Base-by-base conservation (phyloP, 35 echinoderm and acorn worm species). In the Ophioderma brevispina region DNA sequence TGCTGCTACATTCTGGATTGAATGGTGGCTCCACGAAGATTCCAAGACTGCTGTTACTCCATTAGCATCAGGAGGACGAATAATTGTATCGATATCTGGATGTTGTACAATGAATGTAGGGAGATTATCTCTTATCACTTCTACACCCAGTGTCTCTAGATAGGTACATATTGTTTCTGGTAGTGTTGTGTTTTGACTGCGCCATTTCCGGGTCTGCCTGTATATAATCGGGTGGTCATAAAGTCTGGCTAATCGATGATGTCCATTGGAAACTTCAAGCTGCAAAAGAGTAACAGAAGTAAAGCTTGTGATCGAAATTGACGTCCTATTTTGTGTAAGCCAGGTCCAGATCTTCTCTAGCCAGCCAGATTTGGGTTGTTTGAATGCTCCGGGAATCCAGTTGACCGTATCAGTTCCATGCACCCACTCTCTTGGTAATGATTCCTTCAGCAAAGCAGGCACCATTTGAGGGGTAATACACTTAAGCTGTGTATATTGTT, bases 41-140 rank as follows among this genome's bases (percentile, higher is more conserved):
- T 17, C 35, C 13, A 85, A 34, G 28, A 85, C 70, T 0, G 28
- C 23, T 13, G 70, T 35, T 15, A 85, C 35, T 21, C 83, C 83
- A 15, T 37, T 33, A 21, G 32, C 49, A 25, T 33, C 37, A 4
- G 32, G 11, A 64, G 33, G 1, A 0, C 32, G 43, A 15, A 85
- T 35, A 25, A 37, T 36, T 0, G 0, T n/a, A 3, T 64, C 8
- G 31, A 85, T 32, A 1, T 37, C 21, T 19, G 6, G 4, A 37
- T 85, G 55, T 0, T 63, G 10, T 35, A 18, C 63, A 19, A 85
- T 35, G 34, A 25, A 85, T 0, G 10, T 0, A 3, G 83, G 83
- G 32, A 85, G 83, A 70, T 85, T 15, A 36, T 85, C 35, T 23
- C 52, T 52, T 0, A 85, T 1, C 23, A 85, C 83, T 64, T 64